Evolutionary conservation across 2,113 vertebrate species (phyloP), one percentile per base, ranked within the genome.

Genomic region (Mus musculus): DNA sequence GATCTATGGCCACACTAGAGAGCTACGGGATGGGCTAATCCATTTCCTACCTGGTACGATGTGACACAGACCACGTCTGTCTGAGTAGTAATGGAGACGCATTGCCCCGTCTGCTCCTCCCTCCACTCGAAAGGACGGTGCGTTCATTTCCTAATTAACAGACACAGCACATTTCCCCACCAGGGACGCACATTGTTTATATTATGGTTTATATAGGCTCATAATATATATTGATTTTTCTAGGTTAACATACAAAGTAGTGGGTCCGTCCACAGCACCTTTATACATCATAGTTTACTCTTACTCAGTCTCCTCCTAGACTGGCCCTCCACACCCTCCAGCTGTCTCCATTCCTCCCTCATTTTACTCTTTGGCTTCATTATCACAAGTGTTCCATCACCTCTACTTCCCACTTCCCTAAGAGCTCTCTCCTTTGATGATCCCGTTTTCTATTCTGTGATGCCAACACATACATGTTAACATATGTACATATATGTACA

Each of bases 1-100:
- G 16, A 20, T 33, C 11, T 2, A 33, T 13, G 52, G 26, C 73
- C 42, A 73, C 87, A 1, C 2, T 33, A 87, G 49, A 28, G 2
- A 59, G 19, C 6, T 85, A 30, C 24, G 42, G 7, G 9, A 19
- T 39, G 20, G 14, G 63, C 46, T 49, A 61, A 54, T 14, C 28
- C 56, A 13, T 28, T 36, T 14, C 95, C 8, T 97, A 99, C 98
- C 98, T 97, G 98, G 98, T 2, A 99, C 98, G 33, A 99, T 98
- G 67, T 98, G 98, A 93, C 97, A 98, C 42, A 99, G 98, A 22
- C 98, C 98, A 80, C 96, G 98, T 69, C 98, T 98, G 86, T 99
- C 98, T 1, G 99, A 99, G 93, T 98, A 99, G 95, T 98, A 98
- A 90, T 98, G 99, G 77, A 99, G 98, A 12, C 99, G 86, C 94